A percentile compares a stretch with the other conserved stretches of the same genome.
Evolutionary conservation across 92 coral and sea anemone genomes (phyloP).

Genomic region (Epizoanthus ramosus): DNA sequence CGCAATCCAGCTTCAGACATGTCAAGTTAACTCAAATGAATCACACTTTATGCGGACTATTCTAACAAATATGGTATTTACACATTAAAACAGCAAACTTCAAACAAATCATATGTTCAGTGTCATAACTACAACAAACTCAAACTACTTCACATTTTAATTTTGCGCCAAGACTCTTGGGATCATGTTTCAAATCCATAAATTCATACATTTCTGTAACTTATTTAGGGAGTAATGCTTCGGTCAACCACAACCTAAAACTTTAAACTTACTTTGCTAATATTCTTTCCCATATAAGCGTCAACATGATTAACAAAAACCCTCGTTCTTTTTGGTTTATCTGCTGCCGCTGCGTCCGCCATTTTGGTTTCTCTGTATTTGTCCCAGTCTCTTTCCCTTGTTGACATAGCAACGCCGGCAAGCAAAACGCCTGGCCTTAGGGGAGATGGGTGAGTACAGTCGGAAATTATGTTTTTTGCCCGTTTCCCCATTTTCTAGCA

Average conservation of each 20-base stretch:
- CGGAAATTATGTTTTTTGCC: background rate
- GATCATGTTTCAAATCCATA: no score
- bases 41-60: background rate
- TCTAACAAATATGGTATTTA: no score
- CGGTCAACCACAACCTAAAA: background rate
- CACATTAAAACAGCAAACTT: no score
- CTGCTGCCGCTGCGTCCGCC: constrained; percentile 78
- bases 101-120: no score
- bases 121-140: no score
- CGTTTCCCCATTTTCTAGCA: no score
- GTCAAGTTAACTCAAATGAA: no score
- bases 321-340: constrained; percentile 72
- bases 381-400: constrained; percentile 28
- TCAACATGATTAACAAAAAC: constrained; percentile 96
- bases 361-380: constrained; percentile 54
- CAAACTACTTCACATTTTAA: no score
- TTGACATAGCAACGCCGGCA: constrained; percentile 28
- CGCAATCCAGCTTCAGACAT: no score
- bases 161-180: no score
- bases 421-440: background rate
- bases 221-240: background rate
- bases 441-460: background rate
- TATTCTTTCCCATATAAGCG: constrained; percentile 83
- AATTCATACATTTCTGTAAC: no score
- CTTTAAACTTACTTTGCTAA: constrained; percentile 80